Conservation (phyloP, 1,140 invertebrate genomes). For the Ridgeia piscesae region DNA sequence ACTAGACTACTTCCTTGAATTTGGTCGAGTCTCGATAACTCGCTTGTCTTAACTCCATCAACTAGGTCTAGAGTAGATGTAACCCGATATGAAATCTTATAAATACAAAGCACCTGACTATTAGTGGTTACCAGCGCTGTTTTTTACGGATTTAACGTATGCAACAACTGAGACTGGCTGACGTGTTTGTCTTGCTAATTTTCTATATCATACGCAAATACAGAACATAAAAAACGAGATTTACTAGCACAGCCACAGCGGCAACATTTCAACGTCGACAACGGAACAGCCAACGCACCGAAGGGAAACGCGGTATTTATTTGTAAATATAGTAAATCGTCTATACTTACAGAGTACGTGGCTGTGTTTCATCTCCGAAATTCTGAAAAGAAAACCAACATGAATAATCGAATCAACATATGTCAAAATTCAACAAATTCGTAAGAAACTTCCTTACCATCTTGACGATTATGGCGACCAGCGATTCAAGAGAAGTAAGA, state of each 20-base stretch:
- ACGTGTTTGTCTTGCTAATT: background rate
- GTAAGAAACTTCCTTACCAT: background rate
- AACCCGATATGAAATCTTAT: too few species aligned
- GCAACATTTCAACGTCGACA: background rate
- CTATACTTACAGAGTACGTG: constrained; percentile 42
- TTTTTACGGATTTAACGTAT: background rate
- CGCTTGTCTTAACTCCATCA: too few species aligned
- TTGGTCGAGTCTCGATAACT: too few species aligned
- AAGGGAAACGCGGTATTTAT: constrained; percentile 6
- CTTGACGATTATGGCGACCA: background rate
- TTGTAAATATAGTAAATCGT: constrained; percentile 9
- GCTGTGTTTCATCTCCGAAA: constrained; percentile 37
- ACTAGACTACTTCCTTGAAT: too few species aligned
- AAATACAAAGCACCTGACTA: too few species aligned
- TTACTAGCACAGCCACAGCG: too few species aligned
- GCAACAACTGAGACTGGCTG: background rate
- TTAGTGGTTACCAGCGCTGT: background rate
- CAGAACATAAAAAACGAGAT: background rate
- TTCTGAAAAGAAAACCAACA: constrained; percentile 36
- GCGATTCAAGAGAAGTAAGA: background rate
- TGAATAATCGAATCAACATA: background rate
- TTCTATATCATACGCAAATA: background rate
- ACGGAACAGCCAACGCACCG: background rate
- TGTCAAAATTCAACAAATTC: background rate
- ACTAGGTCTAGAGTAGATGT: too few species aligned